These are phyloP conservation scores for Carcharodon carcharias DNA, from an alignment of 2,797 vertebrate genomes.

Conservation along the genomic window DNA sequence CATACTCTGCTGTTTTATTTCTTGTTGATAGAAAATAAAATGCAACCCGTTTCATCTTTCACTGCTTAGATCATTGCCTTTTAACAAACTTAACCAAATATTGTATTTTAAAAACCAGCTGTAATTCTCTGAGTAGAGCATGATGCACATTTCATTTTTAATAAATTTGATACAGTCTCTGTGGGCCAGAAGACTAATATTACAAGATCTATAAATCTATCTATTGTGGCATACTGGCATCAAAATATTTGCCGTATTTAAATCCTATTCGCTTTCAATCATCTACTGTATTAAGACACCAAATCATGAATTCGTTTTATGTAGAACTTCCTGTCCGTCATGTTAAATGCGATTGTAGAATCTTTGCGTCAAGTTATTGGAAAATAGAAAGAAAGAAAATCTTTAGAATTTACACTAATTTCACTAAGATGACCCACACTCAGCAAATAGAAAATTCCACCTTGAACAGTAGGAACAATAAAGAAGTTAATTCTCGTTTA, in stretches of 20 bases:
- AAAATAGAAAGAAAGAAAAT: background rate
- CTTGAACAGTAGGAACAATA: background rate
- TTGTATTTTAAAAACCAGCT: background rate
- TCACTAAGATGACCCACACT: background rate
- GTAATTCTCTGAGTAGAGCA: background rate
- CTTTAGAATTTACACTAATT: background rate
- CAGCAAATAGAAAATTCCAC: background rate
- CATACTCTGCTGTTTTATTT: background rate
- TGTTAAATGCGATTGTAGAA: background rate
- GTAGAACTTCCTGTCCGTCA: background rate
- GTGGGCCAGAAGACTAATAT: background rate
- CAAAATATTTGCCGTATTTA: background rate
- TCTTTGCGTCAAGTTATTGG: background rate
- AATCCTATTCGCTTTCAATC: background rate
- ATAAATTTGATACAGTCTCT: background rate
- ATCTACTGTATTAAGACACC: background rate
- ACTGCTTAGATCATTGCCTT: background rate
- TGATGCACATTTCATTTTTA: constrained; percentile 26
- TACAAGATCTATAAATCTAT: background rate
- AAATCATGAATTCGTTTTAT: background rate
- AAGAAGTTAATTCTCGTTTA: background rate
- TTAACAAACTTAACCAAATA: background rate
- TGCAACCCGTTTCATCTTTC: background rate
- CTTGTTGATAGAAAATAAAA: constrained; percentile 9
- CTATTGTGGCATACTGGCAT: background rate